Base-by-base conservation (phyloP, 1,140 invertebrate genomes). In the Spodoptera frugiperda region DNA sequence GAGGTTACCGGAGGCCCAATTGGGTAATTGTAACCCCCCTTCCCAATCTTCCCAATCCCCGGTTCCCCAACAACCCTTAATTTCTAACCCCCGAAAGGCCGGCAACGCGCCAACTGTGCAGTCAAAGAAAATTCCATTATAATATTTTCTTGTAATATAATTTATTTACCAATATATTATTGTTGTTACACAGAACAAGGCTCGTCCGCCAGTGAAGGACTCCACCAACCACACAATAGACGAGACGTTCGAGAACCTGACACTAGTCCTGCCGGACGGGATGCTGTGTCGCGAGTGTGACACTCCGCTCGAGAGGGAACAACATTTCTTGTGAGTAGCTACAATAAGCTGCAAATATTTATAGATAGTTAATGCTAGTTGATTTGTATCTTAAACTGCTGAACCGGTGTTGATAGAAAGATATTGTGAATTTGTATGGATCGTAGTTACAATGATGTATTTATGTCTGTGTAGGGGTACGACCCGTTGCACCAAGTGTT, bases 401-500 rank as follows among this genome's bases (percentile, higher is more conserved):
- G 19, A 6, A 11, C 55, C 25, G 21, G 3, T 57, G n/a, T 17
- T 15, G 5, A 25, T 3, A 61, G 30, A 53, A n/a, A 25, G n/a
- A n/a, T n/a, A n/a, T n/a, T n/a, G n/a, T n/a, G n/a, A n/a, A n/a
- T n/a, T n/a, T n/a, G n/a, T n/a, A n/a, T n/a, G n/a, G n/a, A n/a
- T n/a, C n/a, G n/a, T n/a, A n/a, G n/a, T n/a, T n/a, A n/a, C n/a
- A n/a, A n/a, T n/a, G n/a, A n/a, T n/a, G n/a, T n/a, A n/a, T n/a
- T n/a, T n/a, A n/a, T n/a, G n/a, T n/a, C n/a, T n/a, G 30, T 71
- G 25, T 87, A 97, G 97, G 1, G 97, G 97, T 0, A 95, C 95
- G 86, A 95, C 96, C 78, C 95, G 92, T 74, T 98, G 97, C 89
- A 95, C 95, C 53, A 96, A 96, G 77, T 98, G 97, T 84, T 95